Conservation (phyloP, 2,113 vertebrate species). For the Oreocharis arfaki region DNA sequence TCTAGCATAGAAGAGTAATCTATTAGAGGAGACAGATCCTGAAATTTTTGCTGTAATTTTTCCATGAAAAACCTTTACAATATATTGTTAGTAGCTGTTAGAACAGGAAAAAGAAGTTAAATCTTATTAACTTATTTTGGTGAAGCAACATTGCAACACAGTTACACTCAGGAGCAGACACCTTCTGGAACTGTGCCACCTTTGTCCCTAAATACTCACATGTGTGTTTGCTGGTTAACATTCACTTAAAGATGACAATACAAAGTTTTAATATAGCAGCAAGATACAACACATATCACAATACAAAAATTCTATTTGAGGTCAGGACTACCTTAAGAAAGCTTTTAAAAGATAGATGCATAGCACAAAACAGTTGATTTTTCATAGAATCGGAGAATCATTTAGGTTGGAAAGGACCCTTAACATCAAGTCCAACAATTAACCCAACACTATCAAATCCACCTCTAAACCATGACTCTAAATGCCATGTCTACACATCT, state of each 20-base stretch:
- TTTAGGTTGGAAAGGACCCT: background rate
- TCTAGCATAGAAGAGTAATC: background rate
- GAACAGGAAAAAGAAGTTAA: background rate
- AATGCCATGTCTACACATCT: accelerated
- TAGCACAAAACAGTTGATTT: background rate
- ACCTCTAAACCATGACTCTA: background rate
- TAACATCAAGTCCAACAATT: background rate
- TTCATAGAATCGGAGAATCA: background rate
- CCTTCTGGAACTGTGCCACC: background rate
- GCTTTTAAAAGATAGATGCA: background rate
- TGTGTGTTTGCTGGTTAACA: background rate
- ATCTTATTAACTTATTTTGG: background rate
- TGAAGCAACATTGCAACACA: background rate
- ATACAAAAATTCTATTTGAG: background rate
- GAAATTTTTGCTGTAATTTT: background rate
- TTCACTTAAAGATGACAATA: background rate
- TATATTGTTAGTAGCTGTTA: background rate
- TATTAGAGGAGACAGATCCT: background rate
- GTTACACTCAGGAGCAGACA: background rate
- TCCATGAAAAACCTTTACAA: background rate
- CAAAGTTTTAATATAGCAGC: background rate
- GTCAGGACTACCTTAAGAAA: background rate
- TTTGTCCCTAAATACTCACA: background rate
- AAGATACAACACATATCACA: background rate
- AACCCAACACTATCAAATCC: background rate